These are phyloP conservation scores for Aspiorhynchus laticeps DNA, from an alignment of 2,113 vertebrate genomes.

Conservation along the genomic window DNA sequence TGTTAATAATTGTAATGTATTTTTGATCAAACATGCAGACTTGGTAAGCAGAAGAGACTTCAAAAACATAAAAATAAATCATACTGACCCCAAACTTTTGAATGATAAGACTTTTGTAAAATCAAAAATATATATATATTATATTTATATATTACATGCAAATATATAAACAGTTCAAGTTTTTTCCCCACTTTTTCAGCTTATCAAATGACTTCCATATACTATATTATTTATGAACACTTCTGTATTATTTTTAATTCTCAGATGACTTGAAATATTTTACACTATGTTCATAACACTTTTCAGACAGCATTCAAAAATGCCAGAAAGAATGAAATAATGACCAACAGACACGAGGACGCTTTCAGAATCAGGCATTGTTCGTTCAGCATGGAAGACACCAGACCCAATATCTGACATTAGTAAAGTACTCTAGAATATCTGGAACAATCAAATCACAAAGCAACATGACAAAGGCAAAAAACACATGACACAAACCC, in stretches of 20 bases:
- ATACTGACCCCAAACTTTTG: too few relatives aligned
- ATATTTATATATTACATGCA: neutral
- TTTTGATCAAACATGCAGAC: neutral
- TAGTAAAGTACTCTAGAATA: conserved; percentile 51
- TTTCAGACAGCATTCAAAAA: neutral
- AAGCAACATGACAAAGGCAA: conserved; percentile 50
- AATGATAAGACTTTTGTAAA: too few relatives aligned
- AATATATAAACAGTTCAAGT: neutral
- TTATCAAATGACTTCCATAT: neutral
- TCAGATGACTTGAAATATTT: neutral
- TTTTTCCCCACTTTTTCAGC: neutral
- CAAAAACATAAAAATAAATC: too few relatives aligned
- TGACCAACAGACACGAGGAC: conserved; percentile 4
- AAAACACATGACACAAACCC: conserved; percentile 20
- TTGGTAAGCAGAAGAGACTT: too few relatives aligned
- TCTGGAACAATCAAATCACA: conserved; percentile 39
- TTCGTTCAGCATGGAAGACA: conserved; percentile 59
- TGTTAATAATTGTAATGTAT: neutral
- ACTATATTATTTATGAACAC: neutral
- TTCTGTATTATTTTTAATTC: neutral
- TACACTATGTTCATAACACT: neutral
- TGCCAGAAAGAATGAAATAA: neutral
- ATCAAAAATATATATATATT: too few relatives aligned
- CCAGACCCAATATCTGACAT: conserved; percentile 52
- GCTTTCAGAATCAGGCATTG: conserved; percentile 49